Evolutionary conservation across 2,888 invertebrate genomes (phyloP).

Genomic region (Thalpophila matura): DNA sequence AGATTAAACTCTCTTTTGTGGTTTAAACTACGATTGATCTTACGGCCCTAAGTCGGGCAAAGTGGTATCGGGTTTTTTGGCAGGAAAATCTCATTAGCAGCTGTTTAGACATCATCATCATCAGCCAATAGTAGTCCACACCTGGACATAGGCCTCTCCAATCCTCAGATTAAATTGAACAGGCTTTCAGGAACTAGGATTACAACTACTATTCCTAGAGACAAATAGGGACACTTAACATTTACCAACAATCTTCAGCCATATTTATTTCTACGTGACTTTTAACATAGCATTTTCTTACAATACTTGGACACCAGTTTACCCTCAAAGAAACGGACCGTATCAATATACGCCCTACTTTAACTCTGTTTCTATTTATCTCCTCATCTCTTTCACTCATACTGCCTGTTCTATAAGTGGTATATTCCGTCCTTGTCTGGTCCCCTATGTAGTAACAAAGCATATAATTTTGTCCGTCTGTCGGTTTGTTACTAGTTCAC

Average conservation of each 20-base stretch:
- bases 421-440: slow-evolving; percentile 27
- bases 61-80: too few relatives aligned
- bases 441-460: slow-evolving; percentile 61
- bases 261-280: neutral
- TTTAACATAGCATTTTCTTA: neutral
- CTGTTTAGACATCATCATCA: too few relatives aligned
- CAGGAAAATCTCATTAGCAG: too few relatives aligned
- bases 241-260: neutral
- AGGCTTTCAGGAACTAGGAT: too few relatives aligned
- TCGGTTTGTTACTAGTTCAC: slow-evolving; percentile 71
- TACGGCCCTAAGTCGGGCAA: too few relatives aligned
- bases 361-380: slow-evolving; percentile 22
- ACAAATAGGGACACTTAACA: too few relatives aligned
- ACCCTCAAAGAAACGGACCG: slow-evolving; percentile 45
- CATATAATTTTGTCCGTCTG: slow-evolving; percentile 71
- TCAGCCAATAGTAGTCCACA: too few relatives aligned
- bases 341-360: slow-evolving; percentile 45
- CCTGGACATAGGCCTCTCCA: too few relatives aligned
- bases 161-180: too few relatives aligned
- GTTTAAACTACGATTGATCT: too few relatives aligned
- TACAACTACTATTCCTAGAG: neutral
- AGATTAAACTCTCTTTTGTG: too few relatives aligned
- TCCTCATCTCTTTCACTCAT: slow-evolving; percentile 27
- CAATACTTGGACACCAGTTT: neutral
- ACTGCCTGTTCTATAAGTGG: neutral